Evolutionary conservation across 2,888 invertebrate species (phyloP), one percentile per base, ranked within the genome.

Genomic region (Conus canariensis): DNA sequence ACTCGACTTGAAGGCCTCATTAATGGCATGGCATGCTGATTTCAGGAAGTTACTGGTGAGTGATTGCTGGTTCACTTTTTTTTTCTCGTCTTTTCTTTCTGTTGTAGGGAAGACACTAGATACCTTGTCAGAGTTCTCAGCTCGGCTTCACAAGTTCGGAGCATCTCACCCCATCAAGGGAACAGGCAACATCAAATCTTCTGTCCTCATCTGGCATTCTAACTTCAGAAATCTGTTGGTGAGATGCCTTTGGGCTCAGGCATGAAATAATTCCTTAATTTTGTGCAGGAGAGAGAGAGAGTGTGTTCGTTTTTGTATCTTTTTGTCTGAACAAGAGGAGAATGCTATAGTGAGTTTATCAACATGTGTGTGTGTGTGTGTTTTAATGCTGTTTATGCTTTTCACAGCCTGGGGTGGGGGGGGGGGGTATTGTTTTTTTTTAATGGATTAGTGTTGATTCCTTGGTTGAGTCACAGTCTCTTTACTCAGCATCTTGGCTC

Each of bases 1-100:
- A 7, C 3, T 64, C 59, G 90, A 82, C 45, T 22, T 90, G 70
- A 85, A 89, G 45, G 58, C 85, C 30, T 89, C 89, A 14, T 10
- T 85, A 1, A 30, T 89, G 67, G 89, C 59, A 59, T 89, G 89
- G 89, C 89, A 89, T 19, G 58, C 89, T 25, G 85, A 89, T 67
- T 85, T 89, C 59, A 16, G 85, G n/a, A 64, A 58, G 59, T 10
- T 85, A 16, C 59, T 89, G 89, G 89, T 89, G 89, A 89, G 88
- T 64, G 45, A 1, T 8, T 16, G 56, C 9, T 19, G 8, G 56
- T 8, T 56, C 6, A 56, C 30, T 14, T 19, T 30, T 85, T 9
- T 30, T 19, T 14, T 12, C 22, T n/a, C 6, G 7, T 7, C 25
- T 59, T 85, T 12, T 85, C 25, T 12, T 30, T 85, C 25, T 82